Percentiles rank a stretch among this genome's conserved stretches.
Evolutionary conservation across 2,113 vertebrate genomes (phyloP).

Genomic region (Spea multiplicata): DNA sequence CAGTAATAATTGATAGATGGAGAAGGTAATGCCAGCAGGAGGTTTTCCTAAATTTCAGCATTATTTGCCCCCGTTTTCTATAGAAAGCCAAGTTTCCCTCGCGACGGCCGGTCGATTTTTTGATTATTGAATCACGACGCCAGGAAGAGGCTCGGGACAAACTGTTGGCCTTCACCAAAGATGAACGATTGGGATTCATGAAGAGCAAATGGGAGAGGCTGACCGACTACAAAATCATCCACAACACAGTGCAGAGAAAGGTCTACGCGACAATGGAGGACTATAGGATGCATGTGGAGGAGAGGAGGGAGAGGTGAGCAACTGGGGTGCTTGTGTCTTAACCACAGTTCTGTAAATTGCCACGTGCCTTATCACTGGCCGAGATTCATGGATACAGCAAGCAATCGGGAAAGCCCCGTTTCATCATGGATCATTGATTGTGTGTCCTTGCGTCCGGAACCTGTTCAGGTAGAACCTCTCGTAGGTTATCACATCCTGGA

Average conservation of each 20-base stretch:
- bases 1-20: no score
- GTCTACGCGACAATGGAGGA: slow-evolving; percentile 58
- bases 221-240: slow-evolving; percentile 56
- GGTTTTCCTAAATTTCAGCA: no score
- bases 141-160: slow-evolving; percentile 56
- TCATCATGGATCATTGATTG: no score
- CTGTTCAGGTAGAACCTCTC: no score
- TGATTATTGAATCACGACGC: slow-evolving; percentile 52
- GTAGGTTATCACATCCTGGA: no score
- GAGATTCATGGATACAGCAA: no score
- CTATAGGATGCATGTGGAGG: slow-evolving; percentile 59
- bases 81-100: slow-evolving; percentile 66
- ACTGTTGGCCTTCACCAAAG: slow-evolving; percentile 55
- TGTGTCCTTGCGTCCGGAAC: no score
- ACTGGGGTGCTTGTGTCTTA: background rate
- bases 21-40: no score
- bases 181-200: slow-evolving; percentile 47
- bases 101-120: slow-evolving; percentile 36
- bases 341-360: no score
- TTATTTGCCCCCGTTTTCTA: background rate
- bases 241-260: slow-evolving; percentile 54
- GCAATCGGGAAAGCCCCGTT: no score
- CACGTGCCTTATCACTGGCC: no score
- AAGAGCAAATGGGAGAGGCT: slow-evolving; percentile 61
- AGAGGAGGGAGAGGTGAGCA: slow-evolving; percentile 73